A percentile compares a stretch with the other conserved stretches of the same genome.
phyloP scores from a whole-genome alignment of 23 tunicate genomes.

The Clavelina lepadiformis region DNA sequence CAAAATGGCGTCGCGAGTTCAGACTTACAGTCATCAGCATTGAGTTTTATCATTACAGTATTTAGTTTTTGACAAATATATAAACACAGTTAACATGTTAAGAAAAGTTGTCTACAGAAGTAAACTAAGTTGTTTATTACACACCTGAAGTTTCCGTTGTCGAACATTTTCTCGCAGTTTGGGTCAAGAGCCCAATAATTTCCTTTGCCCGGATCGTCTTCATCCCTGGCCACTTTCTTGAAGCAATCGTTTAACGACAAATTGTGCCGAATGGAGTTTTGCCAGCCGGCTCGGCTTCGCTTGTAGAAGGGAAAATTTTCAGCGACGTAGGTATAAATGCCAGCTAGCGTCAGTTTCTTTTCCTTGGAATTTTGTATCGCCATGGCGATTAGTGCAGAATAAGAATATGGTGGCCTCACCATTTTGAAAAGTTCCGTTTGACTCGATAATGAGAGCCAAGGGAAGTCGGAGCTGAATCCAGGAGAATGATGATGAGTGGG shows the following conservation, averaged over 20 bases:
- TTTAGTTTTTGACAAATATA: too few species aligned
- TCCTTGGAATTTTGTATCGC: slow-evolving; percentile 97
- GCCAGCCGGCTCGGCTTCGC: slow-evolving; percentile 96
- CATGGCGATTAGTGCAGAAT: slow-evolving; percentile 96
- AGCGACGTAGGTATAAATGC: slow-evolving; percentile 92
- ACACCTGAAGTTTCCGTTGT: slow-evolving; percentile 99
- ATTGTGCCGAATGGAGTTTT: slow-evolving; percentile 95
- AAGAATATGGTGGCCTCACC: slow-evolving; percentile 97
- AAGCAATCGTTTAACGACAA: slow-evolving; percentile 94
- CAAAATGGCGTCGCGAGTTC: too few species aligned
- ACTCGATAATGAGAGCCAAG: slow-evolving; percentile 89
- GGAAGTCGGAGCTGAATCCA: slow-evolving; percentile 70
- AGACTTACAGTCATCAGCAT: too few species aligned
- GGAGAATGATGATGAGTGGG: slow-evolving; percentile 37
- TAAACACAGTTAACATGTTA: too few species aligned
- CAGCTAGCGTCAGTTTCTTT: slow-evolving; percentile 88
- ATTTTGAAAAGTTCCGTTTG: slow-evolving; percentile 95
- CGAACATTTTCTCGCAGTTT: slow-evolving; percentile 98
- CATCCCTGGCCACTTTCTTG: slow-evolving; percentile 95
- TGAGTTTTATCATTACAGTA: too few species aligned
- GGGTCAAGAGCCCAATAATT: slow-evolving; percentile 97
- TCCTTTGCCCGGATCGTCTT: slow-evolving; percentile 98
- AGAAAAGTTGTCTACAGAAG: too few species aligned
- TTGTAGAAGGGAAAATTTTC: slow-evolving; percentile 98
- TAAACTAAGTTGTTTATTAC: too few species aligned